These are phyloP conservation scores for Spodoptera frugiperda DNA, from an alignment of 1,140 invertebrate species.

Conservation along the genomic window DNA sequence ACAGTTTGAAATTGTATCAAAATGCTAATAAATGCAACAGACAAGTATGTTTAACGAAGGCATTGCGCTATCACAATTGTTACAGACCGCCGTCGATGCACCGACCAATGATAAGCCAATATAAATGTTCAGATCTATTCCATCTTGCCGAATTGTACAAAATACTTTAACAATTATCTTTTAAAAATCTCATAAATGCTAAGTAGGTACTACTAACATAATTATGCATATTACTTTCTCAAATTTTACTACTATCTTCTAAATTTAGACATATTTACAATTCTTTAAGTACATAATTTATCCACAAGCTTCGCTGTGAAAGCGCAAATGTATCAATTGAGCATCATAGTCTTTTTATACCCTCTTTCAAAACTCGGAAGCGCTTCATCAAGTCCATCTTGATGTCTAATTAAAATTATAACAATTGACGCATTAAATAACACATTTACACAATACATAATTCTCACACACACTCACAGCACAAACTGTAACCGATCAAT, in stretches of 20 bases:
- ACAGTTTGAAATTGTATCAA: constrained; percentile 73
- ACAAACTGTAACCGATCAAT: constrained; percentile 76
- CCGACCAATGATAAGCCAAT: constrained; percentile 77
- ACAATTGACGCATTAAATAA: constrained; percentile 82
- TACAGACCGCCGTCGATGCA: constrained; percentile 60
- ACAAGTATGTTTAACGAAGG: constrained; percentile 72
- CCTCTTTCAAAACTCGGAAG: constrained; percentile 60
- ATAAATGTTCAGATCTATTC: constrained; percentile 74
- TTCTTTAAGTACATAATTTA: constrained; percentile 61
- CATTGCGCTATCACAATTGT: constrained; percentile 82
- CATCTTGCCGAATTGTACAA: constrained; percentile 77
- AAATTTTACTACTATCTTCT: constrained; percentile 78
- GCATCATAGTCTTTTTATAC: constrained; percentile 69
- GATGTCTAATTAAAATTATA: constrained; percentile 67
- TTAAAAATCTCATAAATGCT: constrained; percentile 82
- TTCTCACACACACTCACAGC: constrained; percentile 81
- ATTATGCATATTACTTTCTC: constrained; percentile 70
- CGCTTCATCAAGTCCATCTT: constrained; percentile 62
- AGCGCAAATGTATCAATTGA: constrained; percentile 83
- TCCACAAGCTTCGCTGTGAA: constrained; percentile 80
- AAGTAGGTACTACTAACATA: constrained; percentile 81
- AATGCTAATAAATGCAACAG: constrained; percentile 85
- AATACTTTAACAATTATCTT: constrained; percentile 77
- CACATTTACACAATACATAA: constrained; percentile 78
- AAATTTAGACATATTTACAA: constrained; percentile 84